A percentile compares a stretch with the other conserved stretches of the same genome.
These are phyloP conservation scores for Dryocosmus kuriphilus DNA, from an alignment of 2,888 invertebrate species.

Conservation along the genomic window DNA sequence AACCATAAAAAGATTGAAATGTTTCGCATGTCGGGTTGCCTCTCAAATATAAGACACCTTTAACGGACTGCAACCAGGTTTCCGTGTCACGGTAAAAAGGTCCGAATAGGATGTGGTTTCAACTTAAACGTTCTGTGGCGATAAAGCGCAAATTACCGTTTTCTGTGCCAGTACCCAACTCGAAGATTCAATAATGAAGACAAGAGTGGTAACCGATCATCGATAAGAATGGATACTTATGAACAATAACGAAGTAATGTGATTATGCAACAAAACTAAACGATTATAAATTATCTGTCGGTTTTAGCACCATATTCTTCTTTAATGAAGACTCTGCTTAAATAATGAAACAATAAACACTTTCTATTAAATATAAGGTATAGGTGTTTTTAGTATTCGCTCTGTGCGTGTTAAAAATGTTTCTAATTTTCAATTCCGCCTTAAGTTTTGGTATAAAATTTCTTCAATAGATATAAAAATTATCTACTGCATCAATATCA, in stretches of 20 bases:
- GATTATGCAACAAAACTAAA: neutral
- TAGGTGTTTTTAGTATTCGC: no score
- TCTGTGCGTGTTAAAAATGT: no score
- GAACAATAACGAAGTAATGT: neutral
- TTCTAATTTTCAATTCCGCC: no score
- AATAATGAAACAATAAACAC: no score
- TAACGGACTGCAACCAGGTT: neutral
- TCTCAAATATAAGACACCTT: neutral
- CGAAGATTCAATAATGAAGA: neutral
- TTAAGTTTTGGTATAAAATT: no score
- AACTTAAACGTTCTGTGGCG: neutral
- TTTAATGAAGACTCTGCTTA: no score
- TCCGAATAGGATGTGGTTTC: conserved; percentile 3
- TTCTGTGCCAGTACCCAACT: neutral
- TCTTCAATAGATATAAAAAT: neutral
- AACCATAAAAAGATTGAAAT: neutral
- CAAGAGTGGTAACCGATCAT: neutral
- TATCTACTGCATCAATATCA: neutral
- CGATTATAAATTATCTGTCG: neutral
- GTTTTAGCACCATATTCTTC: no score
- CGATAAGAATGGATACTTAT: neutral
- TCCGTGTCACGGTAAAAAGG: neutral
- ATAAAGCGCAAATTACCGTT: conserved; percentile 2
- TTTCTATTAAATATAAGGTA: no score
- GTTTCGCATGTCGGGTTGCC: neutral